Conservation (phyloP, 2,888 invertebrate genomes). For the Tupiocoris notatus region DNA sequence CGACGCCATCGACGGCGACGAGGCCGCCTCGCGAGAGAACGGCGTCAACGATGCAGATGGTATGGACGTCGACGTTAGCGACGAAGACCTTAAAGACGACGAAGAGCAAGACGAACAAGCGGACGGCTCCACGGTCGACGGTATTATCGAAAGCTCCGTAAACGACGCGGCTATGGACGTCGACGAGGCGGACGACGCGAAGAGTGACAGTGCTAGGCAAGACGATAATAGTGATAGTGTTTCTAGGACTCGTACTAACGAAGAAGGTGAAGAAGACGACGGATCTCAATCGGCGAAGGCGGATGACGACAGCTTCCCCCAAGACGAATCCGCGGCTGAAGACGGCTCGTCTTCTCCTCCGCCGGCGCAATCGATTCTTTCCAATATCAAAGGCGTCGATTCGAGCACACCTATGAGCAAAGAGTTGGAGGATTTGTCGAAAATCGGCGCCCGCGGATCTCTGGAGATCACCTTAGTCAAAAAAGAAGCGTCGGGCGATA, state of each 20-base stretch:
- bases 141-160: background rate
- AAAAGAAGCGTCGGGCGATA: constrained; percentile 33
- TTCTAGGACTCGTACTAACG: constrained; percentile 11
- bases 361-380: constrained; percentile 1
- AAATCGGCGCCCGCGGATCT: constrained; percentile 44
- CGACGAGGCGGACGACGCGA: constrained; percentile 44
- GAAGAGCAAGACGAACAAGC: constrained; percentile 37
- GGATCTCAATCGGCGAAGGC: background rate
- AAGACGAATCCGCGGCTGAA: constrained; percentile 8
- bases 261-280: background rate
- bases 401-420: constrained; percentile 39
- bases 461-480: constrained; percentile 45
- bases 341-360: background rate
- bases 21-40: background rate
- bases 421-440: constrained; percentile 45
- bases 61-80: constrained; percentile 20
- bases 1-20: background rate
- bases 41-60: constrained; percentile 9
- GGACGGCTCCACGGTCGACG: background rate
- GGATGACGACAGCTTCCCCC: background rate
- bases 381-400: constrained; percentile 39
- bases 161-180: constrained; percentile 27
- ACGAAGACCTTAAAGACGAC: constrained; percentile 42
- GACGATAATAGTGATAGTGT: constrained; percentile 37
- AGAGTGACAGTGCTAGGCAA: constrained; percentile 29